Conservation (phyloP, 2,113 vertebrate species). For the Myocastor coypus region DNA sequence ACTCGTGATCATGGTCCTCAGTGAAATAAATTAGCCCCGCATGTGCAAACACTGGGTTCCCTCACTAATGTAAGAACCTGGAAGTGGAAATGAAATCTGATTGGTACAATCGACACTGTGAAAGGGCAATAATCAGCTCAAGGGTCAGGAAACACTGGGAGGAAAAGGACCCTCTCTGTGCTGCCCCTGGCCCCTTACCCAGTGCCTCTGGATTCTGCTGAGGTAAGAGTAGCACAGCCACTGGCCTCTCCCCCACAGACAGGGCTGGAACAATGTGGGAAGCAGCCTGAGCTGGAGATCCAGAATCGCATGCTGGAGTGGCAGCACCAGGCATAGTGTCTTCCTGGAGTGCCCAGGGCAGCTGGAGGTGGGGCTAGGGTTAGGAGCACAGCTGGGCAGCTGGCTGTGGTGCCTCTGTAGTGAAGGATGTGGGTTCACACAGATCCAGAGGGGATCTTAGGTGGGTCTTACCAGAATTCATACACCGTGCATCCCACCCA, state of each 20-base stretch:
- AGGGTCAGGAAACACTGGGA: too few species aligned
- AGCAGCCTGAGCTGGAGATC: neutral
- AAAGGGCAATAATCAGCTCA: too few species aligned
- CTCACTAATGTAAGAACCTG: too few species aligned
- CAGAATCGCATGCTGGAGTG: neutral
- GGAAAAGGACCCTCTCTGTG: neutral
- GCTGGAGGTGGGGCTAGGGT: neutral
- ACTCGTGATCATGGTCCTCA: too few species aligned
- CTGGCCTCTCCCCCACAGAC: neutral
- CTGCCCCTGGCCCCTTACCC: neutral
- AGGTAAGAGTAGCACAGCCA: neutral
- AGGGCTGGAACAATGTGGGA: neutral
- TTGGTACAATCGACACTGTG: too few species aligned
- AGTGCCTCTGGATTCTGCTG: neutral
- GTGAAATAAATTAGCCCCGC: too few species aligned
- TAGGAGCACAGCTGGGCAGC: neutral
- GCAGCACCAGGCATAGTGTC: too few species aligned
- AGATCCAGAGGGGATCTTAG: neutral
- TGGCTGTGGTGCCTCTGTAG: neutral
- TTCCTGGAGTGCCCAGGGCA: neutral
- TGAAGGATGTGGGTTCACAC: conserved; percentile 37
- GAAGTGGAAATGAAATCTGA: too few species aligned
- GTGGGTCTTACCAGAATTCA: neutral
- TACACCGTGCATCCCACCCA: neutral
- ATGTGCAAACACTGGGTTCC: too few species aligned